Conservation (phyloP, 2,888 invertebrate species). For the Noctuana brunneofusca region DNA sequence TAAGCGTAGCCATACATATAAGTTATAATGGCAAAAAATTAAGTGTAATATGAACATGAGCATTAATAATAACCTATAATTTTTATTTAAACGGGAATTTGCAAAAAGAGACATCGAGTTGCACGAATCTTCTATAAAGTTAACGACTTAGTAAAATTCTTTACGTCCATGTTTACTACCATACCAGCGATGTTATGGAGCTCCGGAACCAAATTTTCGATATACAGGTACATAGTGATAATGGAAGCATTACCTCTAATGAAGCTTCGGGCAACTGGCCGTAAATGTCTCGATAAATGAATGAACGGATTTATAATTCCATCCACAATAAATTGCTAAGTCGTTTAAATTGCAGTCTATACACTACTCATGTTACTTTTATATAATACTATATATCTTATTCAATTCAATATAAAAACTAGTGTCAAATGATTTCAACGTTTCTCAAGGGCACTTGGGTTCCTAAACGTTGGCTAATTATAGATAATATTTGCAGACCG, state of each 20-base stretch:
- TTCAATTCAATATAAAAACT: constrained; percentile 1
- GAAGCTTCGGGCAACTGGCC: no score
- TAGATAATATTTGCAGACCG: neutral
- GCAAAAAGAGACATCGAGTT: neutral
- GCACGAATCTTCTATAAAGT: no score
- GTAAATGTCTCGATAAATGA: neutral
- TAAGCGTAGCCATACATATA: neutral
- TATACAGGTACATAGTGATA: no score
- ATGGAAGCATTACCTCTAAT: no score
- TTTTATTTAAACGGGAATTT: neutral
- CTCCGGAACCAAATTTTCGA: no score
- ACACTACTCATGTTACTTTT: neutral
- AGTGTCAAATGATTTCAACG: constrained; percentile 14
- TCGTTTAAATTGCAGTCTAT: neutral
- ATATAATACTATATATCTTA: neutral
- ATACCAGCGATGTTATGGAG: no score
- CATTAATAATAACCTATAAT: neutral
- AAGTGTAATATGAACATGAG: neutral
- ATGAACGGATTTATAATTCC: neutral
- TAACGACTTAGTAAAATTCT: no score
- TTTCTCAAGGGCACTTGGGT: constrained; percentile 13
- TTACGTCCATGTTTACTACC: no score
- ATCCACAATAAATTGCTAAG: neutral
- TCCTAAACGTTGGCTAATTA: neutral
- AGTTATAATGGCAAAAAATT: neutral